Evolutionary conservation across 2,888 invertebrate species (phyloP), one percentile per base, ranked within the genome.

Genomic region (Stenchaetothrips biformis): DNA sequence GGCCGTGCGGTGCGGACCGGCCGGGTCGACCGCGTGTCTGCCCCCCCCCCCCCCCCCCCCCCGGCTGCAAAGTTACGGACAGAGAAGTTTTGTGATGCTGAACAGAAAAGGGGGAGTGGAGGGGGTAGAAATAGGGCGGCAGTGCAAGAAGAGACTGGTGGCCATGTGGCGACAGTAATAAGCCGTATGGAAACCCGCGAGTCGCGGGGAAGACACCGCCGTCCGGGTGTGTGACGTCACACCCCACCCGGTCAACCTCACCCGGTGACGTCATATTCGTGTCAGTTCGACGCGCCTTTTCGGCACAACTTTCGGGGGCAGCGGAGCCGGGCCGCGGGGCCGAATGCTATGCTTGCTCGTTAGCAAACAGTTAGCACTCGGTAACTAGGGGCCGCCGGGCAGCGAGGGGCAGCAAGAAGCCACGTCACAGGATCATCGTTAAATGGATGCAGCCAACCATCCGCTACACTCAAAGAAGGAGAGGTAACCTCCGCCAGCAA

Each of bases 61-160:
- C 59, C 13, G 59, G 59, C 59, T 59, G 59, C 59, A 59, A 59
- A 59, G 59, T 59, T 59, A 59, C 59, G 59, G 59, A 59, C 59
- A 18, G 18, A 59, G 18, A 59, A 59, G 59, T 59, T 59, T 59
- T 59, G 59, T 59, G 59, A 16, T 59, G 59, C 59, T 18, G 59
- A 59, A 18, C 18, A 59, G 59, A 37, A 37, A 37, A 37, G 59
- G 59, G 59, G 59, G 18, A 13, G 59, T 16, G 59, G 59, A 59
- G 18, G 59, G 59, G 37, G 37, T 37, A 37, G 37, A 37, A 37
- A 37, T 37, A 37, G 37, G 37, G 4, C 37, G 37, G 37, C 37
- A 37, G 37, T 37, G 37, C 37, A 37, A 37, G 37, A 37, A 37
- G 37, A 37, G 37, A 37, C 37, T 1, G 37, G 37, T 37, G 37